Evolutionary conservation across 2,113 vertebrate species (phyloP), one percentile per base, ranked within the genome.

Genomic region (Corvus moneduloides): DNA sequence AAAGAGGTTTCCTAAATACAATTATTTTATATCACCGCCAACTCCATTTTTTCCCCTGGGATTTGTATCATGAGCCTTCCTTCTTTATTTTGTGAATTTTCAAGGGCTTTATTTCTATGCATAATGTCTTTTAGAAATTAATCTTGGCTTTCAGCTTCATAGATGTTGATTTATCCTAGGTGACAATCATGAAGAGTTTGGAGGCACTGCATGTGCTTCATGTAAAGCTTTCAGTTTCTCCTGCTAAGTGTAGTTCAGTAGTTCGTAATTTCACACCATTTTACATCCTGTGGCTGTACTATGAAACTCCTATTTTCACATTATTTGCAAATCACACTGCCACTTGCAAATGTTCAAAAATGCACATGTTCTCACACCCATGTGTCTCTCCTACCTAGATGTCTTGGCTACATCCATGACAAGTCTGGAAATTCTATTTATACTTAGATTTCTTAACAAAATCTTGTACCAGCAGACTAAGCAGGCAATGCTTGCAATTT

Each of bases 361-460:
- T 37, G 62, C 46, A 87, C 39, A 83, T 82, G 27, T 87, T 61
- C 61, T 84, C 35, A 72, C 10, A 71, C 11, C 56, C 6, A 0
- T 74, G 43, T 55, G 52, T 67, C 23, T 71, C 17, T 61, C 33
- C 59, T 58, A 22, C 69, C 21, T 74, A 30, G 52, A 30, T 69
- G 46, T 27, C n/a, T 84, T 75, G 55, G n/a, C 48, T 43, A 35
- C 33, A 56, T 52, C 54, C 76, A 15, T 41, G 59, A 62, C 48
- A 79, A 58, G 41, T 41, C 24, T 49, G 39, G 44, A 86, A 74
- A 83, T 74, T 59, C 46, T 87, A 2, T 94, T 78, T 66, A 56
- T 66, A 73, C 41, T 87, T n/a, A 44, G 20, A 43, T 92, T 95
- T 84, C 83, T 79, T 77, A 69, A 61, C 18, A 84, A 91, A 83